Evolutionary conservation across 1,140 invertebrate genomes (phyloP), one percentile per base, ranked within the genome.

Genomic region (Temnothorax longispinosus): DNA sequence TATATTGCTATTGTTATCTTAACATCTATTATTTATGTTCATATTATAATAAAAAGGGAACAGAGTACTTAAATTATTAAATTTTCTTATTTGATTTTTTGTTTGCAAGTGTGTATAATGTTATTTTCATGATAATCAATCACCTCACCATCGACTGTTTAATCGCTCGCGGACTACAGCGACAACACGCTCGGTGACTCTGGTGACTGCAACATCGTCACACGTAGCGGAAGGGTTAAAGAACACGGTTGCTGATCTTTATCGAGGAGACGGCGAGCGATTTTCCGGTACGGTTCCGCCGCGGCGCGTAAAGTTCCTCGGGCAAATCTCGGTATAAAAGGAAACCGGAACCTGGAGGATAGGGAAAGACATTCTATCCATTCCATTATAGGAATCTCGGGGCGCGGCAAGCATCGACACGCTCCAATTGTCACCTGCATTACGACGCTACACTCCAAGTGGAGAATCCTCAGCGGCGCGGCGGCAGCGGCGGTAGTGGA

Each of bases 401-500:
- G 74, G 87, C 60, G 84, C 69, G 35, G 84, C 76, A 32, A 69
- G 87, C 69, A 92, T 92, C 86, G 92, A 85, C 84, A 92, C 87
- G 88, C 89, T 91, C 88, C 90, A 92, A 92, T 93, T 93, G 92
- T 92, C 89, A 89, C 80, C 69, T 87, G 86, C 86, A 91, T 92
- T 89, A 91, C 85, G 52, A 62, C 64, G 72, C 74, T 86, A 67
- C 52, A 69, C 52, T 67, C 80, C 67, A 77, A 38, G 35, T 54
- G 74, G 71, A 81, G 78, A 87, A 89, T 87, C 47, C 54, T 81
- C 64, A 21, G n/a, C 50, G 52, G 35, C 67, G 38, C 67, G 38
- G 18, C 72, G 35, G 21, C 38, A 3, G 38, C 27, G 27, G 11
- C 54, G 47, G 21, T n/a, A 27, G 54, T n/a, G 72, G 32, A 56